Percentiles rank a stretch among this genome's conserved stretches.
Conservation (phyloP, 2,113 vertebrate genomes). For the Neolamprologus modestus region DNA sequence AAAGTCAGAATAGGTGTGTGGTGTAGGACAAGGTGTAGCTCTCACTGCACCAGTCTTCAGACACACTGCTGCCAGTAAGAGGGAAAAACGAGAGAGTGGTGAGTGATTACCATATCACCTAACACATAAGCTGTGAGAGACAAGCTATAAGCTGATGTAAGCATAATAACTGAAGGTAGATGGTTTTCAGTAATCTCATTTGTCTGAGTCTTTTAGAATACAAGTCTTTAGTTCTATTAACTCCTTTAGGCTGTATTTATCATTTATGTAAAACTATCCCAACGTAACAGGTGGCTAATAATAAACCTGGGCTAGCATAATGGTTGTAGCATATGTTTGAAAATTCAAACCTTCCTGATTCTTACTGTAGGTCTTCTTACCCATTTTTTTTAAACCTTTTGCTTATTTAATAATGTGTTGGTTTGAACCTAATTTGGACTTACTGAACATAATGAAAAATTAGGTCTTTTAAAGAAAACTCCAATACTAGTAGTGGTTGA, state of each 20-base stretch:
- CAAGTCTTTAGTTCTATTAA: not conserved
- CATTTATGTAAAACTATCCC: not conserved
- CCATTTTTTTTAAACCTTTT: not conserved
- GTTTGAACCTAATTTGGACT: not conserved
- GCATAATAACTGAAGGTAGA: not conserved
- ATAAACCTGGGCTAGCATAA: not conserved
- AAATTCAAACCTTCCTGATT: not conserved
- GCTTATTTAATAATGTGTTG: not conserved
- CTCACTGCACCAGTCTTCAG: not conserved
- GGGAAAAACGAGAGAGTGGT: not conserved
- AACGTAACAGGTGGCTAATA: not conserved
- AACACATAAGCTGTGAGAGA: not conserved
- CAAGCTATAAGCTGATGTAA: not conserved
- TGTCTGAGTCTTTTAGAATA: not conserved
- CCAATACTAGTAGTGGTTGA: not conserved
- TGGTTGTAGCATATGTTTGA: not conserved
- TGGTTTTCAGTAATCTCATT: not conserved
- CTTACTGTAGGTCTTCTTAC: not conserved
- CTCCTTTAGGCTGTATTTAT: not conserved
- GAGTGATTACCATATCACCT: not conserved
- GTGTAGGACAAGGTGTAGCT: not conserved
- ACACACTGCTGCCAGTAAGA: not conserved
- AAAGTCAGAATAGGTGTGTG: not conserved
- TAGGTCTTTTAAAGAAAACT: not conserved
- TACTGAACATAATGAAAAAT: not conserved